phyloP scores from a whole-genome alignment of 2,113 vertebrate genomes.

The Aviceda subcristata region DNA sequence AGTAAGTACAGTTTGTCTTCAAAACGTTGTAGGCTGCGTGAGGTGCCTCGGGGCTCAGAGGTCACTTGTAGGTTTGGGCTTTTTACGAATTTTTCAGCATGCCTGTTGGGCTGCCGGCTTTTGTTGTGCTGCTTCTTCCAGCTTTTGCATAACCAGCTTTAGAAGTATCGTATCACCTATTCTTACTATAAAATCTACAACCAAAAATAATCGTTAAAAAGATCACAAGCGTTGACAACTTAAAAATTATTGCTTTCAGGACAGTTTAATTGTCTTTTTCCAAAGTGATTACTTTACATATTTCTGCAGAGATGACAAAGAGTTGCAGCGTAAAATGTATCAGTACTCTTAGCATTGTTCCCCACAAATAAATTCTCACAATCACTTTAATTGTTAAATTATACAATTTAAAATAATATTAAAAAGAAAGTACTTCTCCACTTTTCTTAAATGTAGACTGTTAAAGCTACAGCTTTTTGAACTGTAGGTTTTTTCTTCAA shows the following conservation, averaged over 20 bases:
- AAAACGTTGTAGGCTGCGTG: background rate
- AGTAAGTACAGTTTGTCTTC: background rate
- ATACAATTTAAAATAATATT: background rate
- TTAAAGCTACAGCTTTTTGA: background rate
- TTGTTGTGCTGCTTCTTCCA: background rate
- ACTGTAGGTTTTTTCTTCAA: background rate
- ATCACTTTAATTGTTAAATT: background rate
- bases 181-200: background rate
- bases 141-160: background rate
- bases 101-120: background rate
- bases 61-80: background rate
- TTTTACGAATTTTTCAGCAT: background rate
- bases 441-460: background rate
- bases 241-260: background rate
- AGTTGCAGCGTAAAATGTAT: background rate
- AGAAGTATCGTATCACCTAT: background rate
- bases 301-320: background rate
- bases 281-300: background rate
- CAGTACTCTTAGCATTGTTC: background rate
- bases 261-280: background rate
- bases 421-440: background rate
- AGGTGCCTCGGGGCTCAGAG: constrained; percentile 9
- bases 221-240: background rate
- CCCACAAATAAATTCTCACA: background rate
- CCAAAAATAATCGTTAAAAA: background rate